Evolutionary conservation across 2,113 vertebrate genomes (phyloP), one percentile per base, ranked within the genome.

Genomic region (Opisthocomus hoazin): DNA sequence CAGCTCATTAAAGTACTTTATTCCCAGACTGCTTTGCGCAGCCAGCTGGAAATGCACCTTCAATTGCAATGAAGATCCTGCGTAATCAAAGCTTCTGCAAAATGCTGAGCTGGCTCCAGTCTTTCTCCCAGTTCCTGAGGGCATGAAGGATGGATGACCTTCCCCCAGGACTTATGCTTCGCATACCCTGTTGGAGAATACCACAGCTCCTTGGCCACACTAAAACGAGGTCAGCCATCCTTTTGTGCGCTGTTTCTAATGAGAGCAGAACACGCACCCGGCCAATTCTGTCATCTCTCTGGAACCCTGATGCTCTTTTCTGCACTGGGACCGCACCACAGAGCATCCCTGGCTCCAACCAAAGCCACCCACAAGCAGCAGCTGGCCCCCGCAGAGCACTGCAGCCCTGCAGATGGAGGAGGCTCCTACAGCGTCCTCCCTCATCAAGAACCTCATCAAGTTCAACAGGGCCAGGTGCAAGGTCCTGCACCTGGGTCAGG

Each of bases 221-320:
- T 2, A 41, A 95, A 94, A 92, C 1, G 1, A 81, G 84, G 94
- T 89, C 96, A 91, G 84, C 37, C 9, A 5, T 80, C 84, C 80
- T 63, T 96, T 70, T 75, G 70, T 74, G 76, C 0, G 13, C 3
- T 7, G 5, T 20, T 91, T 77, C 66, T 51, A 92, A 16, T 1
- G 1, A 46, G 36, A 86, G 68, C 24, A 26, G 45, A 87, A 43
- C 56, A 58, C 0, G 0, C 19, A n/a, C 34, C 11, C 5, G 0
- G 89, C 21, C 48, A 19, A 43, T 36, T 91, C 58, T n/a, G 36
- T 22, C 5, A 23, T n/a, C 29, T 81, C 50, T 15, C n/a, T 41
- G 70, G 89, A 68, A 53, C 63, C 73, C 89, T 29, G 58, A n/a
- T 36, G 84, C 70, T 87, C 87, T 78, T 85, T 71, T 63, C 41